Conservation (phyloP, 2,113 vertebrate species). For the Podarcis muralis region DNA sequence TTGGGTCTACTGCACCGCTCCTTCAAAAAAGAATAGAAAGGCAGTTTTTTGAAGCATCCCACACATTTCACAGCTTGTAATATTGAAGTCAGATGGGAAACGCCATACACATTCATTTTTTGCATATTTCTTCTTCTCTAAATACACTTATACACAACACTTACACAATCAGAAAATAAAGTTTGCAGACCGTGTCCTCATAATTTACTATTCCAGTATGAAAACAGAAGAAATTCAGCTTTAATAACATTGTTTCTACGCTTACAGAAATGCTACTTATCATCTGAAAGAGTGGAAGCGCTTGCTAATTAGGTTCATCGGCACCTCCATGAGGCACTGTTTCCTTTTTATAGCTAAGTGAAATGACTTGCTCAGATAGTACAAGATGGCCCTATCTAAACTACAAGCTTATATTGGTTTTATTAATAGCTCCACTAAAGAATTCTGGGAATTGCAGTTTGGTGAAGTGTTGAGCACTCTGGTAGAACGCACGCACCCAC, state of each 20-base stretch:
- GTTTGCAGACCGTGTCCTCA: neutral
- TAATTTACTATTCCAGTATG: neutral
- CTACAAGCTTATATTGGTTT: neutral
- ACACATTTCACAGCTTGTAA: conserved; percentile 14
- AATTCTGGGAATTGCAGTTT: neutral
- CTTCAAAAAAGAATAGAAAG: conserved; percentile 38
- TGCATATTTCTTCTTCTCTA: neutral
- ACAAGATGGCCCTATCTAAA: neutral
- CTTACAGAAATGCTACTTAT: neutral
- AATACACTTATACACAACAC: neutral
- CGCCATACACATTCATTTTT: neutral
- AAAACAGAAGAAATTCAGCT: neutral
- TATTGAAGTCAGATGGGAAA: conserved; percentile 17
- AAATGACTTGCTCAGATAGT: conserved; percentile 27
- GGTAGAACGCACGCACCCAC: neutral
- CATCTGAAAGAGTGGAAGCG: neutral
- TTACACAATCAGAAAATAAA: neutral
- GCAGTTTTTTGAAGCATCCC: conserved; percentile 13
- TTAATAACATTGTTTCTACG: neutral
- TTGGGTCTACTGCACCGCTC: conserved; percentile 30
- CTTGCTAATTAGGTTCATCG: neutral
- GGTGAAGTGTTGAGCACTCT: neutral
- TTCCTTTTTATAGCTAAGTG: neutral
- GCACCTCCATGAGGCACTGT: neutral
- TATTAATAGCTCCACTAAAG: neutral